phyloP scores from a whole-genome alignment of 2,888 invertebrate species.

The Ferdinandea cuprea region DNA sequence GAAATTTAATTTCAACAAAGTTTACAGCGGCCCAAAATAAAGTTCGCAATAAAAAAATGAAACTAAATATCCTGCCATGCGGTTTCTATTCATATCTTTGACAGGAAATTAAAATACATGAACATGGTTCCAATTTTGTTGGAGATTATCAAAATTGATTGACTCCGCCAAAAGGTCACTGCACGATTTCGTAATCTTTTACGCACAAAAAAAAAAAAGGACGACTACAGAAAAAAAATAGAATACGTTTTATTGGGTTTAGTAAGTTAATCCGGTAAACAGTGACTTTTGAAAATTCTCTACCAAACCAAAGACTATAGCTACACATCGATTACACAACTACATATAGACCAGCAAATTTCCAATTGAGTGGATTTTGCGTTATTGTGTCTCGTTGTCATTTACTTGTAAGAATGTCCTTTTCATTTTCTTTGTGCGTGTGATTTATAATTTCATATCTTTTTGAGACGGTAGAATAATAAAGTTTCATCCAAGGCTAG shows the following conservation, averaged over 20 bases:
- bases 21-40: too few species aligned
- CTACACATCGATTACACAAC: constrained; percentile 56
- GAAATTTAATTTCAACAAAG: constrained; percentile 25
- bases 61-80: constrained; percentile 45
- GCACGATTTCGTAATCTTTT: constrained; percentile 25
- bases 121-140: constrained; percentile 48
- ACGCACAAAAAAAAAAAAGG: neutral
- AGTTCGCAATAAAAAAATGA: neutral
- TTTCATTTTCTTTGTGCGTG: constrained; percentile 12
- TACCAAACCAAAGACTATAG: too few species aligned
- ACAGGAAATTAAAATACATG: constrained; percentile 66
- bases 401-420: constrained; percentile 19
- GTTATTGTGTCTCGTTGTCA: constrained; percentile 16
- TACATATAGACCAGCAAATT: constrained; percentile 33
- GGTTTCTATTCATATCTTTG: constrained; percentile 21
- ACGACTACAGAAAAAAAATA: neutral
- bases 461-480: neutral
- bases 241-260: constrained; percentile 23
- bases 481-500: neutral
- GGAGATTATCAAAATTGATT: constrained; percentile 45
- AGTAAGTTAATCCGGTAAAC: constrained; percentile 14
- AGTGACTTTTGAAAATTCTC: neutral
- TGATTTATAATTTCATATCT: constrained; percentile 1
- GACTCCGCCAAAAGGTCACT: constrained; percentile 36
- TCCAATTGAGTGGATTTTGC: constrained; percentile 56